These are phyloP conservation scores for Apodemia duryi DNA, from an alignment of 2,888 invertebrate genomes.

Conservation along the genomic window DNA sequence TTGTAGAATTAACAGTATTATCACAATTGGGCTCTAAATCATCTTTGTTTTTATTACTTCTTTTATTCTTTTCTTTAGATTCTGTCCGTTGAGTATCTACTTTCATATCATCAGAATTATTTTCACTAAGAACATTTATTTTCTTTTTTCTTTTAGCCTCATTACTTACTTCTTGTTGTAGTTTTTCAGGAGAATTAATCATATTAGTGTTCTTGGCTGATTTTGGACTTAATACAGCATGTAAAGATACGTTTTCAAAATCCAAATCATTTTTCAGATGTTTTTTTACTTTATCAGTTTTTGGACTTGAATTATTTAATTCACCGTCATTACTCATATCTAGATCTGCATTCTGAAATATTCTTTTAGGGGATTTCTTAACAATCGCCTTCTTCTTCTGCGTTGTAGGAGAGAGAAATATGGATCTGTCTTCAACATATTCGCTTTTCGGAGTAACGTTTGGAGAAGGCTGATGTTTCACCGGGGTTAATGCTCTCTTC, in stretches of 20 bases:
- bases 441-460: constrained; percentile 71
- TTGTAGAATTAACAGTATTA: not conserved
- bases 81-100: not conserved
- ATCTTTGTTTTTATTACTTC: constrained; percentile 14
- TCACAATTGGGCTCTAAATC: not conserved
- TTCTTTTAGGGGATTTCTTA: constrained; percentile 70
- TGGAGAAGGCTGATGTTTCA: constrained; percentile 64
- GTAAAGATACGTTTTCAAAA: constrained; percentile 22
- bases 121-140: constrained; percentile 8
- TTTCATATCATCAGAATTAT: not conserved
- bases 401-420: constrained; percentile 63
- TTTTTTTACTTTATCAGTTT: constrained; percentile 66
- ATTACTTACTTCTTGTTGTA: constrained; percentile 15
- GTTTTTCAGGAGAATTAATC: constrained; percentile 4
- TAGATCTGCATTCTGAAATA: constrained; percentile 61
- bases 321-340: constrained; percentile 49
- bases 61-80: not conserved
- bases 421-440: constrained; percentile 58
- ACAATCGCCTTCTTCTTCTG: constrained; percentile 69
- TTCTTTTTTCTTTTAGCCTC: constrained; percentile 19
- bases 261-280: constrained; percentile 58
- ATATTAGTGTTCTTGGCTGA: constrained; percentile 33
- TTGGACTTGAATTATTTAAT: constrained; percentile 43
- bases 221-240: constrained; percentile 32
- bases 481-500: constrained; percentile 62